Conservation (phyloP, 2,113 vertebrate genomes). For the Pangasianodon hypophthalmus region DNA sequence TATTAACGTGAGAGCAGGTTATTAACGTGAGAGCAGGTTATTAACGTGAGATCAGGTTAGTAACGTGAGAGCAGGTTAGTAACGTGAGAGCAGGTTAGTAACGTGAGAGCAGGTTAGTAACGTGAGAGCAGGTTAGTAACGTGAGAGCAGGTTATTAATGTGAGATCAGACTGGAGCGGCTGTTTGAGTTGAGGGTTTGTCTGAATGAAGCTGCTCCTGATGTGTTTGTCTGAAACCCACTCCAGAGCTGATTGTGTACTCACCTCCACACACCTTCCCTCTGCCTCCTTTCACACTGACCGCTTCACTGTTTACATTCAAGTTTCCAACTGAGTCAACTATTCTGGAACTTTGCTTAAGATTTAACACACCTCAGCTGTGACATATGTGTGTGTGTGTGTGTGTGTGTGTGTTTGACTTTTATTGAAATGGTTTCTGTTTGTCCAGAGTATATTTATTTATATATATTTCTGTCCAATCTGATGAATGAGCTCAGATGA, state of each 20-base stretch:
- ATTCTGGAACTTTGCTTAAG: background rate
- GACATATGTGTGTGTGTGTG: background rate
- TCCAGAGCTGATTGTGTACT: background rate
- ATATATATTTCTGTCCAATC: background rate
- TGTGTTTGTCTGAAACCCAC: background rate
- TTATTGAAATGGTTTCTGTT: background rate
- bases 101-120: too few relatives aligned
- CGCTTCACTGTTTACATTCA: background rate
- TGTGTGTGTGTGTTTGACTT: background rate
- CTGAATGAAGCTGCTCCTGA: background rate
- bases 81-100: too few relatives aligned
- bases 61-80: too few relatives aligned
- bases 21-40: too few relatives aligned
- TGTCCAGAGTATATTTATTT: background rate
- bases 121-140: too few relatives aligned
- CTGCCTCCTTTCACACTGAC: background rate
- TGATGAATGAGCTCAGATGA: background rate
- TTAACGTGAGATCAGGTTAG: too few relatives aligned
- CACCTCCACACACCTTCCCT: background rate
- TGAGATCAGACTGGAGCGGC: too few relatives aligned
- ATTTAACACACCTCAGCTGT: background rate
- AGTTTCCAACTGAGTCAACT: background rate
- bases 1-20: too few relatives aligned
- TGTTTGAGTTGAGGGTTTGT: background rate
- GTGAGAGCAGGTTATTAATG: background rate